Base-by-base conservation (phyloP, 2,888 invertebrate species). In the Conistra vaccinii region DNA sequence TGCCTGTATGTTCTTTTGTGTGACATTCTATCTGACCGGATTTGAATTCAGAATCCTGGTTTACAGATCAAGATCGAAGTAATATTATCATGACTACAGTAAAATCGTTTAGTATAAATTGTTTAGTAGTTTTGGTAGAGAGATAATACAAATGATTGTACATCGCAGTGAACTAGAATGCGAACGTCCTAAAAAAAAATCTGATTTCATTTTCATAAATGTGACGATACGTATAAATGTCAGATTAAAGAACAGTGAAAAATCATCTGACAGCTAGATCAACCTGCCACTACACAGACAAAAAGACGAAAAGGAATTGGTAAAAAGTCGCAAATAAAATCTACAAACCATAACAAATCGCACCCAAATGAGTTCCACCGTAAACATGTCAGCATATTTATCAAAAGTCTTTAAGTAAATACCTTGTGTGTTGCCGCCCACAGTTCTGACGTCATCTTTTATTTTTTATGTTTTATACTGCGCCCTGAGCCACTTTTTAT, bases 401-500 rank as follows among this genome's bases (percentile, higher is more conserved):
- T 83, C 69, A 81, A 65, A 71, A 76, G 61, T 70, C 53, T 73
- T 73, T 78, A 73, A 67, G 63, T 76, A 80, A 83, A 84, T 68
- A 76, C 73, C 57, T 58, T 65, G 63, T 73, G 69, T 76, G 65
- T 70, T 60, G 10, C 58, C 60, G 29, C 23, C 45, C 32, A 53
- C 51, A 26, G n/a, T 7, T 62, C 35, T 81, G 76, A 78, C 73
- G 80, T 75, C 73, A 81, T 32, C 3, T 29, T 75, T 61, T 75
- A 66, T 80, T 79, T 63, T 83, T 74, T 80, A 81, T 78, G 68
- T 68, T 77, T 76, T 69, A 76, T 82, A 76, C 57, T 55, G 67
- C 58, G 72, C 55, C 72, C 68, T 29, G 45, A 85, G 69, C 78
- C 72, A 69, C 72, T 73, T 81, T 39, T 86, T 83, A 85, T 84